These are phyloP conservation scores for Xiphophorus hellerii DNA, from an alignment of 2,113 vertebrate species.

Conservation along the genomic window DNA sequence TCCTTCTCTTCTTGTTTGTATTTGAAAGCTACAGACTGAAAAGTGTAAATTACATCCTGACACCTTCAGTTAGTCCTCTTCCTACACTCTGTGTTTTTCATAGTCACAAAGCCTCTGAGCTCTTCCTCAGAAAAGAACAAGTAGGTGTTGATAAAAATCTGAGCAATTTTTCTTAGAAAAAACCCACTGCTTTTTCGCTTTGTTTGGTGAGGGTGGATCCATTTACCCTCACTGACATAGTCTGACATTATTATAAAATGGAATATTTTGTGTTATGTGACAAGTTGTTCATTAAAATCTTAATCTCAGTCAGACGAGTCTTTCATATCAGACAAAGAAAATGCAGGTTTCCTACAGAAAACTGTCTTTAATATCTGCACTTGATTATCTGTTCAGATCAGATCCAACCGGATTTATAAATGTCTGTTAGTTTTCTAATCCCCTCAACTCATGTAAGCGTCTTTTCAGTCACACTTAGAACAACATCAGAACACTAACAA, in stretches of 20 bases:
- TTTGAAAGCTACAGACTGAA: conserved; percentile 12
- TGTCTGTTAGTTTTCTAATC: no score
- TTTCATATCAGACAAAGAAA: no score
- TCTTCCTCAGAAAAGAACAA: conserved; percentile 18
- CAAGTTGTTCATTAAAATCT: no score
- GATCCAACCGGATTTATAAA: no score
- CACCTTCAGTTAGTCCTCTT: conserved; percentile 27
- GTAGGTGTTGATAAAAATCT: conserved; percentile 12
- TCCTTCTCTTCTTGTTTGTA: neutral
- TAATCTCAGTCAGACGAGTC: no score
- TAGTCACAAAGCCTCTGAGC: neutral
- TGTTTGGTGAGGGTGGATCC: neutral
- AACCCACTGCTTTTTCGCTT: neutral
- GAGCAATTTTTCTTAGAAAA: neutral
- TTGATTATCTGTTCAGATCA: no score
- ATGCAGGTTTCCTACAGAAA: no score
- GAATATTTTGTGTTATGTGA: no score
- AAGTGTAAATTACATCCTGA: conserved; percentile 34
- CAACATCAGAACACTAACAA: no score
- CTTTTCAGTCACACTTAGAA: no score
- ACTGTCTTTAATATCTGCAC: no score
- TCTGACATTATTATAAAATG: neutral
- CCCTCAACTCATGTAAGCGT: no score
- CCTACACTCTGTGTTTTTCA: conserved; percentile 26
- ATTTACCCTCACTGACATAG: neutral